A percentile compares a stretch with the other conserved stretches of the same genome.
These are phyloP conservation scores for Liposcelis brunnea DNA, from an alignment of 2,888 invertebrate genomes.

Conservation along the genomic window DNA sequence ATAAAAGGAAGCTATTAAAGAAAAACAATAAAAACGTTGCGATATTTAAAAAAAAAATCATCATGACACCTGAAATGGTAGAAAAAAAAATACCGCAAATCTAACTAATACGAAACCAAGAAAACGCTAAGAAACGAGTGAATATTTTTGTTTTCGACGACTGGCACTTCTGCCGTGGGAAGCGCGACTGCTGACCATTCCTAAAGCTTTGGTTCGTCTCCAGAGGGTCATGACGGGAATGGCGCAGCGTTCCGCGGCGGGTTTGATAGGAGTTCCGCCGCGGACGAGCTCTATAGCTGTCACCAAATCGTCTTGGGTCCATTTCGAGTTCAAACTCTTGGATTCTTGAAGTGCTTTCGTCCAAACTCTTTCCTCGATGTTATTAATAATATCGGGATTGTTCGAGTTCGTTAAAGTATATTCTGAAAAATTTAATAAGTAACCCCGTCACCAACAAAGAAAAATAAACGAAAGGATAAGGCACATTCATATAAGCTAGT, in stretches of 20 bases:
- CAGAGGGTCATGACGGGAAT: constrained; percentile 26
- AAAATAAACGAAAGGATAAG: constrained; percentile 22
- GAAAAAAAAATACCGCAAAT: too few relatives aligned
- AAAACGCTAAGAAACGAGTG: neutral
- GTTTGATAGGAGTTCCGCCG: constrained; percentile 23
- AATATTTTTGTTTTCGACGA: constrained; percentile 5
- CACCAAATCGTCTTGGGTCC: constrained; percentile 22
- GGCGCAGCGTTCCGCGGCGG: constrained; percentile 23
- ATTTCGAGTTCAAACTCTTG: constrained; percentile 18
- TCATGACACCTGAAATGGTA: constrained; percentile 13
- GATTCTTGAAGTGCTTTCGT: constrained; percentile 15
- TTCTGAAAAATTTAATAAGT: too few relatives aligned
- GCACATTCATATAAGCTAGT: constrained; percentile 23
- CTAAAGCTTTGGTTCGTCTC: constrained; percentile 23
- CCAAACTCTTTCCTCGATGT: constrained; percentile 11
- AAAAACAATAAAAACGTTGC: constrained; percentile 10
- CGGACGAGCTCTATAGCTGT: constrained; percentile 23
- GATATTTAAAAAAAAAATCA: constrained; percentile 8
- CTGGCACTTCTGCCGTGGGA: constrained; percentile 4
- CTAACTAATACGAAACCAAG: too few relatives aligned
- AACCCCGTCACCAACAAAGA: neutral
- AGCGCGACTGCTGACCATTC: constrained; percentile 21
- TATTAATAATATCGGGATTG: too few relatives aligned
- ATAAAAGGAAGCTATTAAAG: constrained; percentile 12
- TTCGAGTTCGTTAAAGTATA: too few relatives aligned